Evolutionary conservation across 2,888 invertebrate genomes (phyloP).

Genomic region (Leucania comma): DNA sequence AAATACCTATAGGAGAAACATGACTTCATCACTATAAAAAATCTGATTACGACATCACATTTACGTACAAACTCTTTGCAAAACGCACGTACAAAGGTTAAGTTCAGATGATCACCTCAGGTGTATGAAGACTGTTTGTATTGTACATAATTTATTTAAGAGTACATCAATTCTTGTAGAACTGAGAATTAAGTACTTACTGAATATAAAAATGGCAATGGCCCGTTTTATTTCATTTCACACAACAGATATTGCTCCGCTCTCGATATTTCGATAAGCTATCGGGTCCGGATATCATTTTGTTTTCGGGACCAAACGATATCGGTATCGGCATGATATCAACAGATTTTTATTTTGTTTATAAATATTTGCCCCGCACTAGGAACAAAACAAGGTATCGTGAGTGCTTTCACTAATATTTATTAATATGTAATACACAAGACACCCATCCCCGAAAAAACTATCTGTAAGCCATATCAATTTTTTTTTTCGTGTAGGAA

Average conservation of each 20-base stretch:
- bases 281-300: constrained; percentile 33
- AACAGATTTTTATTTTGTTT: constrained; percentile 10
- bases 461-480: no score
- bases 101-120: constrained; percentile 21
- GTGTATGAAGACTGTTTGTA: constrained; percentile 31
- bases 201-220: constrained; percentile 6
- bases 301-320: constrained; percentile 43
- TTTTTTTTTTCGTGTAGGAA: no score
- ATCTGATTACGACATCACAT: constrained; percentile 44
- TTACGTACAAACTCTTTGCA: constrained; percentile 43
- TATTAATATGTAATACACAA: no score
- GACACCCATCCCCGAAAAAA: no score
- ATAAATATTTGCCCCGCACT: no score
- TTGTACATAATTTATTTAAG: constrained; percentile 15
- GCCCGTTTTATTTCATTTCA: constrained; percentile 29
- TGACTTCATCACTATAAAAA: constrained; percentile 51
- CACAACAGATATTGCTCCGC: constrained; percentile 27
- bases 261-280: constrained; percentile 44
- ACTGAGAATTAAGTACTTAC: background rate
- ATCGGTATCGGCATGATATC: constrained; percentile 20
- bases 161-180: constrained; percentile 4
- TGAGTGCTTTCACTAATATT: no score
- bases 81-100: constrained; percentile 30
- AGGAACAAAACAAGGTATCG: no score
- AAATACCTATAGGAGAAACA: constrained; percentile 18